These are phyloP conservation scores for Chloropsis hardwickii DNA, from an alignment of 2,113 vertebrate genomes.

Conservation along the genomic window DNA sequence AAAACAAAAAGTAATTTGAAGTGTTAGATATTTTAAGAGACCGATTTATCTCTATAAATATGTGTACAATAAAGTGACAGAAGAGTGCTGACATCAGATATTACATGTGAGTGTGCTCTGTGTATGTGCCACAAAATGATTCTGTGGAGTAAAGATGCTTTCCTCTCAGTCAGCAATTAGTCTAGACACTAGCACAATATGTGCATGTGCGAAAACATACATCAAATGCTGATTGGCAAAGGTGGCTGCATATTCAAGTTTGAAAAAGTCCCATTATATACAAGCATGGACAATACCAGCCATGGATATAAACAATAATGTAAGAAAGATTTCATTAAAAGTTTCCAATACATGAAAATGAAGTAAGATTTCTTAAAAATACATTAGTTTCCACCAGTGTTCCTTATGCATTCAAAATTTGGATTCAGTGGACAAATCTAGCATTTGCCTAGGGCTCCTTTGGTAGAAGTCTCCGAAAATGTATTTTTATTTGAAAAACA, in stretches of 20 bases:
- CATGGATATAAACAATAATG: neutral
- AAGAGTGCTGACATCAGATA: constrained; percentile 14
- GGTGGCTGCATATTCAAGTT: neutral
- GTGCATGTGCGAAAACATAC: neutral
- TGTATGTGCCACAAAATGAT: neutral
- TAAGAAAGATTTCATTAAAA: neutral
- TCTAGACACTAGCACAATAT: neutral
- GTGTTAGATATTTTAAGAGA: neutral
- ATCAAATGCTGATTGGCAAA: neutral
- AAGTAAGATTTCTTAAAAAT: neutral
- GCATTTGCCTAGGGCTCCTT: neutral
- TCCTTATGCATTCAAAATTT: neutral
- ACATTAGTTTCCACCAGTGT: neutral
- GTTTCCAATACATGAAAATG: neutral
- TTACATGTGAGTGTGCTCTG: neutral
- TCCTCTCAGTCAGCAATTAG: neutral
- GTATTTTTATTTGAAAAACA: neutral
- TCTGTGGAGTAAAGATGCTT: constrained; percentile 1
- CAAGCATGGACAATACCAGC: neutral
- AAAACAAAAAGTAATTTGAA: neutral
- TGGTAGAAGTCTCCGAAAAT: neutral
- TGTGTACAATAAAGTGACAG: constrained; percentile 32
- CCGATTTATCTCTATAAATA: neutral
- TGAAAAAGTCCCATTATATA: neutral
- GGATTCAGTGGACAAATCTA: neutral